phyloP scores from a whole-genome alignment of 2,113 vertebrate species.

The Typhlomys cinereus region DNA sequence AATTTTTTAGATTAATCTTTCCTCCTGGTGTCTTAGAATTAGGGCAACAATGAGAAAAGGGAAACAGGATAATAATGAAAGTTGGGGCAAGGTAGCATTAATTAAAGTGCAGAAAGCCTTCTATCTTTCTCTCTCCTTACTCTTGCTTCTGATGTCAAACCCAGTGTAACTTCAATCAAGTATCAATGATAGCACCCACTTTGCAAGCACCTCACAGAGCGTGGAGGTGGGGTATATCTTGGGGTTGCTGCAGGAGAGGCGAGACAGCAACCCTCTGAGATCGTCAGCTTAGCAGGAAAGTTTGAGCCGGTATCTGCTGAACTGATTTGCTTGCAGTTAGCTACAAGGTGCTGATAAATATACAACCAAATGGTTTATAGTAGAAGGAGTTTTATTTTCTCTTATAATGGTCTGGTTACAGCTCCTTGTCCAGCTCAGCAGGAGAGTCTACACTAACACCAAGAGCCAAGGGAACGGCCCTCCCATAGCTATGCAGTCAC shows the following conservation, averaged over 20 bases:
- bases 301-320: not conserved
- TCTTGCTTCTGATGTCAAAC: not conserved
- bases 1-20: slow-evolving; percentile 46
- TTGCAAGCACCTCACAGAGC: not conserved
- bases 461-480: too few relatives aligned
- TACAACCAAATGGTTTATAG: too few relatives aligned
- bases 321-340: too few relatives aligned
- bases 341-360: too few relatives aligned
- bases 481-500: too few relatives aligned
- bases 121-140: not conserved
- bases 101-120: not conserved
- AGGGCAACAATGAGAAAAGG: slow-evolving; percentile 35
- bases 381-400: too few relatives aligned
- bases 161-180: not conserved
- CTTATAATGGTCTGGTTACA: too few relatives aligned
- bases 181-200: not conserved
- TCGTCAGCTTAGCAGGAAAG: not conserved
- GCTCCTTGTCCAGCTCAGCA: too few relatives aligned
- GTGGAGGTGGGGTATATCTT: rapidly evolving
- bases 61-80: not conserved
- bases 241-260: not conserved
- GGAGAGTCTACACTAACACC: too few relatives aligned
- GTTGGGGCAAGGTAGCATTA: not conserved
- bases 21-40: not conserved
- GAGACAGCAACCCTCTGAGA: not conserved